These are phyloP conservation scores for Muntiacus reevesi DNA, from an alignment of 2,113 vertebrate genomes.

Conservation along the genomic window DNA sequence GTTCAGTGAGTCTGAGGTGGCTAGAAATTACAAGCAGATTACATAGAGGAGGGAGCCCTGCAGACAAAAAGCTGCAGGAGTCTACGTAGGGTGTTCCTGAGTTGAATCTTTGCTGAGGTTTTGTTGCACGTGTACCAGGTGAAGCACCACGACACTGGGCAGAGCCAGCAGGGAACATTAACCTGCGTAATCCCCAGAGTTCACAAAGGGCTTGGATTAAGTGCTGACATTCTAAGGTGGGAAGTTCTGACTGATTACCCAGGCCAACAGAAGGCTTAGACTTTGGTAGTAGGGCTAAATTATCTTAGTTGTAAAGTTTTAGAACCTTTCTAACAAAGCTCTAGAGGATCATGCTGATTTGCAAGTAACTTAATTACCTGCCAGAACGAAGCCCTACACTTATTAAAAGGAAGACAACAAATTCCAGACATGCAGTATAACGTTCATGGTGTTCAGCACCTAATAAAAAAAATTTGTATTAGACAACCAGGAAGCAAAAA, in stretches of 20 bases:
- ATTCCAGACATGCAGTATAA: not conserved
- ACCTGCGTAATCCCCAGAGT: not conserved
- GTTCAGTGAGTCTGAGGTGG: not conserved
- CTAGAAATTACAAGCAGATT: not conserved
- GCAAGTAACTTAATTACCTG: not conserved
- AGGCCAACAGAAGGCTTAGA: not conserved
- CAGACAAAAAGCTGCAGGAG: not conserved
- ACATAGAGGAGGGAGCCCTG: not conserved
- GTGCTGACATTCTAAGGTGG: not conserved
- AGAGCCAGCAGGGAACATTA: not conserved
- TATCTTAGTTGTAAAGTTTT: not conserved
- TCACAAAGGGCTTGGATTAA: no score
- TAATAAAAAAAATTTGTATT: not conserved
- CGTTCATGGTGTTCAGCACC: not conserved
- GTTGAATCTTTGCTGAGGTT: not conserved
- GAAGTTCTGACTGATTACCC: not conserved
- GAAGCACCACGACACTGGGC: not conserved
- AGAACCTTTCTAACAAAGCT: not conserved
- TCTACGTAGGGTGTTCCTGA: not conserved
- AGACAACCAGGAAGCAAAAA: not conserved
- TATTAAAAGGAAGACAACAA: not conserved
- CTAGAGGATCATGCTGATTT: not conserved
- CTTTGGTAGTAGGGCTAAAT: not conserved
- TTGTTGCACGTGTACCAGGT: not conserved
- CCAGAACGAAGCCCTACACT: not conserved